phyloP scores from a whole-genome alignment of 2,888 invertebrate species.

The Nymphalis c-album region DNA sequence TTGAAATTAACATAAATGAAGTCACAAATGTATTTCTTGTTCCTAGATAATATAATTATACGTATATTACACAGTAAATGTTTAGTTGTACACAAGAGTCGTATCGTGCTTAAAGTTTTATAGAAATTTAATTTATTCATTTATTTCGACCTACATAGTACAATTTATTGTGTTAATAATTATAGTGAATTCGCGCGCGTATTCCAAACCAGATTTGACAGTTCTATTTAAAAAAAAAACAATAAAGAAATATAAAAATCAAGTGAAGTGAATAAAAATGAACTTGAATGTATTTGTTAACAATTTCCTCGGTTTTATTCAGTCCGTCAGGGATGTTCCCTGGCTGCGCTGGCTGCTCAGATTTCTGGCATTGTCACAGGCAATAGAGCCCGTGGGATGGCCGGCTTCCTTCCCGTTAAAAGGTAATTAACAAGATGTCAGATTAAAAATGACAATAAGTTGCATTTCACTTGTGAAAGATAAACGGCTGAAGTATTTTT shows the following conservation, averaged over 20 bases:
- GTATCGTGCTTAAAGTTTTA: neutral
- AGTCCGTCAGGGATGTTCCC: slow-evolving; percentile 46
- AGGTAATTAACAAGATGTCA: slow-evolving; percentile 45
- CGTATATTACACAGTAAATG: neutral
- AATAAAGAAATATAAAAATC: too few relatives aligned
- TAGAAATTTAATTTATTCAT: neutral
- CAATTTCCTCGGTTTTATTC: slow-evolving; percentile 51
- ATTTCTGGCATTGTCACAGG: slow-evolving; percentile 54
- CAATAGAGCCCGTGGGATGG: slow-evolving; percentile 59
- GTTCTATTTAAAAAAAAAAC: neutral
- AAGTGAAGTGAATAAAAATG: slow-evolving; percentile 22
- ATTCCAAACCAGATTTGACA: neutral
- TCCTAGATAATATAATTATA: neutral
- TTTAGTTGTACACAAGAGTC: neutral
- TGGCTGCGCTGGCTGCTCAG: slow-evolving; percentile 54
- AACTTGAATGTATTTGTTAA: slow-evolving; percentile 50
- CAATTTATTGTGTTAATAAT: neutral
- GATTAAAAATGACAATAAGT: neutral
- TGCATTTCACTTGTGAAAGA: too few relatives aligned
- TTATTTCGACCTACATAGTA: neutral
- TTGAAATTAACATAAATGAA: too few relatives aligned
- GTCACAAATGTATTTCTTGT: neutral
- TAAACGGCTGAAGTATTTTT: too few relatives aligned
- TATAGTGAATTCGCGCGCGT: neutral
- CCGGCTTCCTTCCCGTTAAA: slow-evolving; percentile 52